phyloP scores from a whole-genome alignment of 2,888 invertebrate genomes.

The Masnerella sp. region DNA sequence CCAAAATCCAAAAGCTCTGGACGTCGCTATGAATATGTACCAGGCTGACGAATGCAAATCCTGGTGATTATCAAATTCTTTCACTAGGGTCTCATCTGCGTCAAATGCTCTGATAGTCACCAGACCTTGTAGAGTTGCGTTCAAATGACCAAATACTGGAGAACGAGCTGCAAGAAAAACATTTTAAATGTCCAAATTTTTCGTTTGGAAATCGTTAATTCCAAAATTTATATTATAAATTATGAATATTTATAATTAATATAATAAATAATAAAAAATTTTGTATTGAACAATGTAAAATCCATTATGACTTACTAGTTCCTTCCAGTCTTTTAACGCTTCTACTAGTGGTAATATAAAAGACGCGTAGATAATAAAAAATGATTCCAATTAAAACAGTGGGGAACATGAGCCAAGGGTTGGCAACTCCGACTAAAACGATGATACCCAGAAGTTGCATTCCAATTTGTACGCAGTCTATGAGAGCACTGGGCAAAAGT shows the following conservation, averaged over 20 bases:
- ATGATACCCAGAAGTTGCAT: slow-evolving; percentile 88
- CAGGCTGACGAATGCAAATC: slow-evolving; percentile 94
- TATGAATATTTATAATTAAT: too few species aligned
- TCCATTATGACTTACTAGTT: slow-evolving; percentile 82
- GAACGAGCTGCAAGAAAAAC: slow-evolving; percentile 85
- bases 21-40: slow-evolving; percentile 92
- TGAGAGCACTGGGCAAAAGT: slow-evolving; percentile 81
- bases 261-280: too few species aligned
- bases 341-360: slow-evolving; percentile 89
- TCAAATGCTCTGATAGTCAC: slow-evolving; percentile 84
- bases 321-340: slow-evolving; percentile 90
- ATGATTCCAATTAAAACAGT: slow-evolving; percentile 84
- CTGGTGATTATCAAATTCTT: slow-evolving; percentile 90
- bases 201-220: too few species aligned
- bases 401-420: slow-evolving; percentile 86
- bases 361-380: slow-evolving; percentile 86
- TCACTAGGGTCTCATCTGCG: slow-evolving; percentile 84
- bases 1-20: slow-evolving; percentile 96
- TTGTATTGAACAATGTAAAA: too few species aligned
- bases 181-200: neutral
- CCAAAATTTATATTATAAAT: too few species aligned
- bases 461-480: slow-evolving; percentile 87
- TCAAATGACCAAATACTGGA: slow-evolving; percentile 96
- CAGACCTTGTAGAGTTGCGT: slow-evolving; percentile 92
- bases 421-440: slow-evolving; percentile 86